Evolutionary conservation across 2,797 vertebrate genomes (phyloP).

Genomic region (Lepus oiostolus): DNA sequence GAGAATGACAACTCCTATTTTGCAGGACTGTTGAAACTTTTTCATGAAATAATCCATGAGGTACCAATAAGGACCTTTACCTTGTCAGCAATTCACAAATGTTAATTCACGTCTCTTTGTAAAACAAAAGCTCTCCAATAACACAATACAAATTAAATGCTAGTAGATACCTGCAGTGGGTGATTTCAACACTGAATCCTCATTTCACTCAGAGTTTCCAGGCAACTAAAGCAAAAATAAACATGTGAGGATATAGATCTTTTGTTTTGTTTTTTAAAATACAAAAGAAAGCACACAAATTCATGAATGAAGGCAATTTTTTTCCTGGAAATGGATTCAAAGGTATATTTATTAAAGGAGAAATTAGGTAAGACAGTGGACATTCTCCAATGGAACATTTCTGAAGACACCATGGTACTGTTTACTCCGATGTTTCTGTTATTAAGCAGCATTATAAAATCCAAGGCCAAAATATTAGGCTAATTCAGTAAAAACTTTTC

Average conservation of each 20-base stretch:
- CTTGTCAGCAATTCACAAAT: background rate
- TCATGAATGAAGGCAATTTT: conserved; percentile 13
- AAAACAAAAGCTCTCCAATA: conserved; percentile 30
- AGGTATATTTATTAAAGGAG: background rate
- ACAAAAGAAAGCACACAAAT: background rate
- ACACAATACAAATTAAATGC: conserved; percentile 39
- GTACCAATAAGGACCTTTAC: background rate
- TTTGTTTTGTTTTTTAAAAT: background rate
- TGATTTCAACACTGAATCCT: conserved; percentile 41
- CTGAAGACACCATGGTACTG: background rate
- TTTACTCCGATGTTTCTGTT: conserved; percentile 62
- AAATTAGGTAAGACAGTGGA: background rate
- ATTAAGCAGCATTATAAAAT: conserved; percentile 43
- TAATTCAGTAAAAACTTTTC: conserved; percentile 45
- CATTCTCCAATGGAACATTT: conserved; percentile 47
- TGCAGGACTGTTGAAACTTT: conserved; percentile 18
- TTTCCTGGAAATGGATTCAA: conserved; percentile 62
- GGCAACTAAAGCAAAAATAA: conserved; percentile 38
- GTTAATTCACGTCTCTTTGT: background rate
- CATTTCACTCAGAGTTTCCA: conserved; percentile 53
- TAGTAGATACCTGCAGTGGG: background rate
- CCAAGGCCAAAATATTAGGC: background rate
- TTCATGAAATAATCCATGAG: conserved; percentile 9
- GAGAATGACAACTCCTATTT: background rate
- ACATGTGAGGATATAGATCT: background rate